Evolutionary conservation across 2,113 vertebrate species (phyloP).

Genomic region (Pardalotus punctatus): DNA sequence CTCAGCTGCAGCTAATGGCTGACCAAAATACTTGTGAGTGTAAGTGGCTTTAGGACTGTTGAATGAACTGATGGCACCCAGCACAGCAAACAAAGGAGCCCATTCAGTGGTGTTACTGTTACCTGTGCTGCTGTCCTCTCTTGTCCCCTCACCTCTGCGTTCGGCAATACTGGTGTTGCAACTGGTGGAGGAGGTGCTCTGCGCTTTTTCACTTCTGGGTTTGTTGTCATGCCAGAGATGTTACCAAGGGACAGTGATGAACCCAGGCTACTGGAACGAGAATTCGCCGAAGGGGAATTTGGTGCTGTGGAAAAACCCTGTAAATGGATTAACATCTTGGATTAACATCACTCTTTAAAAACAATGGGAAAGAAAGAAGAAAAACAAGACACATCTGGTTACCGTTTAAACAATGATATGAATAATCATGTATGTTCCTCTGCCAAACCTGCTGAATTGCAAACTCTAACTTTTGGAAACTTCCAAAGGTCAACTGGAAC

Average conservation of each 20-base stretch:
- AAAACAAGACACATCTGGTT: constrained; percentile 45
- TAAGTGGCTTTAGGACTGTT: not conserved
- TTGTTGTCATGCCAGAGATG: constrained; percentile 80
- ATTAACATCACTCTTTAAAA: constrained; percentile 31
- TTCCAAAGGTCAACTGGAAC: constrained; percentile 48
- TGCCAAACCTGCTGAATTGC: constrained; percentile 39
- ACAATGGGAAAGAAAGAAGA: constrained; percentile 36
- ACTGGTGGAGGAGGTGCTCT: constrained; percentile 83
- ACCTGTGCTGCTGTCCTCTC: constrained; percentile 70
- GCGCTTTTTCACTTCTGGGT: constrained; percentile 84
- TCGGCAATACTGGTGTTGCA: not conserved
- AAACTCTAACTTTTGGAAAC: constrained; percentile 42
- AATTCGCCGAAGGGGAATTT: constrained; percentile 69
- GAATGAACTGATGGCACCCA: not conserved
- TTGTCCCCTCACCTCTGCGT: not conserved
- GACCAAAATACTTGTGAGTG: not conserved
- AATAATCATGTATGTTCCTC: not conserved
- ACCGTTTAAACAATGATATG: constrained; percentile 29
- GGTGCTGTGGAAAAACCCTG: constrained; percentile 79
- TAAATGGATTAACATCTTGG: constrained; percentile 16
- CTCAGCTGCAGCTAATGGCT: not conserved
- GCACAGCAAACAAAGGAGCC: not conserved
- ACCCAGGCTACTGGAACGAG: constrained; percentile 75
- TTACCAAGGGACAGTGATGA: constrained; percentile 86
- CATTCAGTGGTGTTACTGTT: not conserved